phyloP scores from a whole-genome alignment of 2,113 vertebrate genomes.

The Hucho hucho region DNA sequence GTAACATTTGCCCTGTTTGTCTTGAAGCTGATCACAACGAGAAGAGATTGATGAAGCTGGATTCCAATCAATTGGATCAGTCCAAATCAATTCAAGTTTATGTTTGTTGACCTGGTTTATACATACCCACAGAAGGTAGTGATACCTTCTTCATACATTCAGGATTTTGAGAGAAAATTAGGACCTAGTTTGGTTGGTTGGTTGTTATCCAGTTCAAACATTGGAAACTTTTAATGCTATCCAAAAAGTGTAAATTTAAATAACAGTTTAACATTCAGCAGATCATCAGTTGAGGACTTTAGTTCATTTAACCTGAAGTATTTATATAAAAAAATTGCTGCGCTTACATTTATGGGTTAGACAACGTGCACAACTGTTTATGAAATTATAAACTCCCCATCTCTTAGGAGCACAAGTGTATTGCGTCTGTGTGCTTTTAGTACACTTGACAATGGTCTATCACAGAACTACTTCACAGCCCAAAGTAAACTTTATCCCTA shows the following conservation, averaged over 20 bases:
- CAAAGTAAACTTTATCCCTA: conserved; percentile 26
- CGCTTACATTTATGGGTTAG: not conserved
- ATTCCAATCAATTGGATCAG: not conserved
- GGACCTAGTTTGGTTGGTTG: not conserved
- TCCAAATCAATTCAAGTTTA: not conserved
- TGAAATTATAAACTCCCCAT: conserved; percentile 21
- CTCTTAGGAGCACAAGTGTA: not conserved
- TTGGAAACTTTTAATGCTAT: not conserved
- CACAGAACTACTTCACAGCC: conserved; percentile 5
- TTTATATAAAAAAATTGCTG: not conserved
- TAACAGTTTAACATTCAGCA: not conserved
- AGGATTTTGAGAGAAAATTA: no score
- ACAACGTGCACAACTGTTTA: not conserved
- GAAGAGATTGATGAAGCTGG: not conserved
- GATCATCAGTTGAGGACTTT: not conserved
- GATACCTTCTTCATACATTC: no score
- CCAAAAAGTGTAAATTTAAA: not conserved
- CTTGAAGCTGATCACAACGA: conserved; percentile 7
- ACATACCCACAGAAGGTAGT: no score
- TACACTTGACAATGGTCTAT: conserved; percentile 27
- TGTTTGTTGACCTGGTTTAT: not conserved
- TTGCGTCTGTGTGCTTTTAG: conserved; percentile 28
- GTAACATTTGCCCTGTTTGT: conserved; percentile 4
- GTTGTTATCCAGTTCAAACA: not conserved
- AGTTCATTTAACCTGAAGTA: not conserved